Percentiles rank a stretch among this genome's conserved stretches.
Conservation (phyloP, 2,888 invertebrate species). For the Mesorhabditis spiculigera region DNA sequence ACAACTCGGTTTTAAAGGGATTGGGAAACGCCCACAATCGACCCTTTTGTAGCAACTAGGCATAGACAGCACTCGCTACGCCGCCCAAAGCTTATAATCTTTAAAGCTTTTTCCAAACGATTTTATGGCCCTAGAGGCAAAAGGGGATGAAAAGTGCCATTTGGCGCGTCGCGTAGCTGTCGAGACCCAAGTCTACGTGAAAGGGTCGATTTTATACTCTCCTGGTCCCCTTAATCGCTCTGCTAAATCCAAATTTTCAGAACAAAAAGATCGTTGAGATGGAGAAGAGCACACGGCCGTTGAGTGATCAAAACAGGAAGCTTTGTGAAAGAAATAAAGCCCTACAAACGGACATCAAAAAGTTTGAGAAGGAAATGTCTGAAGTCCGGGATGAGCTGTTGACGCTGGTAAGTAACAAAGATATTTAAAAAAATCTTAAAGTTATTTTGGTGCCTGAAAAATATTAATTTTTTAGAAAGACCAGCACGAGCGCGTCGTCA, state of each 20-base stretch:
- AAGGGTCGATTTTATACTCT: too few species aligned
- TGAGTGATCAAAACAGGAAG: constrained; percentile 52
- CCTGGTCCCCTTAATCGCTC: too few species aligned
- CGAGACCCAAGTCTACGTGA: too few species aligned
- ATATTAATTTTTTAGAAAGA: constrained; percentile 48
- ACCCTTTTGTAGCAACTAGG: too few species aligned
- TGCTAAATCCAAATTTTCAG: constrained; percentile 27
- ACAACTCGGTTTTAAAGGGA: too few species aligned
- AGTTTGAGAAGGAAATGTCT: constrained; percentile 46
- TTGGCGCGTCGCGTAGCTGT: too few species aligned
- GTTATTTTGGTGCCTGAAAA: background rate
- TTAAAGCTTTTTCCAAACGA: too few species aligned
- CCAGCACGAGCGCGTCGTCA: constrained; percentile 48
- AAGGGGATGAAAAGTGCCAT: too few species aligned
- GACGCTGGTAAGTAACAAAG: constrained; percentile 35
- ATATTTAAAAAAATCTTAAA: background rate
- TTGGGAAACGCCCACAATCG: too few species aligned
- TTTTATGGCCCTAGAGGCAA: too few species aligned
- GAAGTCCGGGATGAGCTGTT: constrained; percentile 51
- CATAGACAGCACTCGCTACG: too few species aligned
- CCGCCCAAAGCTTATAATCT: too few species aligned
- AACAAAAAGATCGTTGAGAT: constrained; percentile 57
- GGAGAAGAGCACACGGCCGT: constrained; percentile 50
- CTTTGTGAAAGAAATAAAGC: constrained; percentile 48
- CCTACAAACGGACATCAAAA: constrained; percentile 40